Conservation (phyloP, 2,888 invertebrate species). For the Ennomos erosarius region DNA sequence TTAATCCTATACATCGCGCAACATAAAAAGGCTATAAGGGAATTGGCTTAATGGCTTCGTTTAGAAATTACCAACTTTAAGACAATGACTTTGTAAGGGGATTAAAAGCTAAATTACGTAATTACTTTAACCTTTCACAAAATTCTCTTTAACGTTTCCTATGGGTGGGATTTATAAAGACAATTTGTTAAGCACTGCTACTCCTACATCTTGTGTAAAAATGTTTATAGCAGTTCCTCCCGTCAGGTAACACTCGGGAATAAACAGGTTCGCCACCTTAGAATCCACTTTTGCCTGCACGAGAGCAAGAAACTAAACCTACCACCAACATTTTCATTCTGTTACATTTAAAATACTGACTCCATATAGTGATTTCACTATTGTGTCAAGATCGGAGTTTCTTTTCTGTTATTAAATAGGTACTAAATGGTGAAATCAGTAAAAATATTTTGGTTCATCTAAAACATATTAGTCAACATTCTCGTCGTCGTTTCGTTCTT, state of each 20-base stretch:
- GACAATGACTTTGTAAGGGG: constrained; percentile 52
- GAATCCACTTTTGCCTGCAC: too few species aligned
- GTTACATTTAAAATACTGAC: too few species aligned
- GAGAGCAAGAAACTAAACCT: too few species aligned
- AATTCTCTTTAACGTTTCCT: constrained; percentile 47
- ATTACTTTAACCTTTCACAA: constrained; percentile 53
- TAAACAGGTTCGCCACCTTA: too few species aligned
- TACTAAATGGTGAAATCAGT: too few species aligned
- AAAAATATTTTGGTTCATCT: too few species aligned
- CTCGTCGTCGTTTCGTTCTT: too few species aligned
- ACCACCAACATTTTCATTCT: too few species aligned
- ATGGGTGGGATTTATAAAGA: constrained; percentile 44
- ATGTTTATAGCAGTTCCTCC: constrained; percentile 32
- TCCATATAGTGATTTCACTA: too few species aligned
- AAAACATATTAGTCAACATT: too few species aligned
- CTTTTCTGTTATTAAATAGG: too few species aligned
- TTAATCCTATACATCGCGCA: constrained; percentile 23
- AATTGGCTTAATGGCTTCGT: constrained; percentile 47
- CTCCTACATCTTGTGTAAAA: constrained; percentile 38
- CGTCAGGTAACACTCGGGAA: constrained; percentile 25
- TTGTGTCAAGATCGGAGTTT: too few species aligned
- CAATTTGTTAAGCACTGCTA: constrained; percentile 44
- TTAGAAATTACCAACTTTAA: constrained; percentile 53
- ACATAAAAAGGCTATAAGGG: constrained; percentile 39
- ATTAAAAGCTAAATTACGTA: constrained; percentile 57